Conservation (phyloP, 2,888 invertebrate genomes). For the Pinctada fucata region DNA sequence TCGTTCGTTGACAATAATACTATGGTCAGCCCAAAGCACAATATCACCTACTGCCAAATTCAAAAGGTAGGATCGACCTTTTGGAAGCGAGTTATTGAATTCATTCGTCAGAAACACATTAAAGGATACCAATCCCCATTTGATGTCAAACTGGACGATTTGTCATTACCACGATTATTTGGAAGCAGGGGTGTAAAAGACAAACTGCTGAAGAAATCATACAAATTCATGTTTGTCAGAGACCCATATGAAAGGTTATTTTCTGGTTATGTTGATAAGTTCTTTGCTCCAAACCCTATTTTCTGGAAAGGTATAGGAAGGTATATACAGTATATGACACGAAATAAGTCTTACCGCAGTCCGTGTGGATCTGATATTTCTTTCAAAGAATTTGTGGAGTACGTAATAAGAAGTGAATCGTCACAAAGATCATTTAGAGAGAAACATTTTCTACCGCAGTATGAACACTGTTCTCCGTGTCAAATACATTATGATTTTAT, state of each 20-base stretch:
- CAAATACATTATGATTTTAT: neutral
- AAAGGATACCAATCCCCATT: neutral
- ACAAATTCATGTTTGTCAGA: neutral
- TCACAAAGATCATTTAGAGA: neutral
- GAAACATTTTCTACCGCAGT: neutral
- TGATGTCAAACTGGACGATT: neutral
- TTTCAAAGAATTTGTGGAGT: neutral
- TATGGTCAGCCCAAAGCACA: neutral
- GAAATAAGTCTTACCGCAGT: neutral
- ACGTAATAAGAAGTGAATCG: neutral
- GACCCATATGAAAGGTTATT: neutral
- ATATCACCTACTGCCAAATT: neutral
- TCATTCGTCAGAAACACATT: neutral
- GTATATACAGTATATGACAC: neutral
- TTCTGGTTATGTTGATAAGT: neutral
- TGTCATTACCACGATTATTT: neutral
- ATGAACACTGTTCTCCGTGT: neutral
- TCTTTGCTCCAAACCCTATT: neutral
- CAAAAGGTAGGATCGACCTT: neutral
- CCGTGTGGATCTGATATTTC: neutral
- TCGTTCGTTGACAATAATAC: neutral
- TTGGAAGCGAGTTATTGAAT: neutral
- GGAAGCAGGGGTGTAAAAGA: neutral
- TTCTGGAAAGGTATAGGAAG: neutral
- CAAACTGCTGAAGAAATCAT: neutral